phyloP scores from a whole-genome alignment of 2,113 vertebrate genomes.

The Globicephala melas region DNA sequence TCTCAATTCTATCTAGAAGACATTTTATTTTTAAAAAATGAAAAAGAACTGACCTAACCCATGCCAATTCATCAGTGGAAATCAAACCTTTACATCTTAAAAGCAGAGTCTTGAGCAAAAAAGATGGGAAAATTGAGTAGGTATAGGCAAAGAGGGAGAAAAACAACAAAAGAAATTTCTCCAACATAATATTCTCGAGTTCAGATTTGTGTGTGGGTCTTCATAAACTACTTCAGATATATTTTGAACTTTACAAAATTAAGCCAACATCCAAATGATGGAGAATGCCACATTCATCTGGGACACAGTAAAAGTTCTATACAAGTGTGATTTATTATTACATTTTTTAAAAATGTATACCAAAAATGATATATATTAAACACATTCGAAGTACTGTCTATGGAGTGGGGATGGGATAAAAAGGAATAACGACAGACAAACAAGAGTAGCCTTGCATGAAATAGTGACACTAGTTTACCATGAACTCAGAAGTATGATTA shows the following conservation, averaged over 20 bases:
- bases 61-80: too few species aligned
- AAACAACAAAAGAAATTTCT: too few species aligned
- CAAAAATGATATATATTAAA: neutral
- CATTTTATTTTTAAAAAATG: neutral
- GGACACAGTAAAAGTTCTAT: too few species aligned
- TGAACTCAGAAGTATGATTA: neutral
- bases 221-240: neutral
- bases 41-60: neutral
- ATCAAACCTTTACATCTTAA: neutral
- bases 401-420: neutral
- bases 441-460: neutral
- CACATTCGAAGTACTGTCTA: neutral
- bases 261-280: neutral
- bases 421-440: neutral
- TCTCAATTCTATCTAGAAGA: neutral
- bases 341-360: neutral
- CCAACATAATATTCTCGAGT: neutral
- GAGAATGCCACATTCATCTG: accelerated
- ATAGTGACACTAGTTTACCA: neutral
- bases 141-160: neutral
- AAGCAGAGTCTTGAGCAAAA: neutral
- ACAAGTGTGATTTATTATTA: neutral
- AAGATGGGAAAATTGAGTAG: accelerated
- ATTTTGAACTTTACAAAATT: too few species aligned
- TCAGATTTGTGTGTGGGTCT: neutral